phyloP scores from a whole-genome alignment of 2,797 vertebrate species.

The Notamacropus eugenii region DNA sequence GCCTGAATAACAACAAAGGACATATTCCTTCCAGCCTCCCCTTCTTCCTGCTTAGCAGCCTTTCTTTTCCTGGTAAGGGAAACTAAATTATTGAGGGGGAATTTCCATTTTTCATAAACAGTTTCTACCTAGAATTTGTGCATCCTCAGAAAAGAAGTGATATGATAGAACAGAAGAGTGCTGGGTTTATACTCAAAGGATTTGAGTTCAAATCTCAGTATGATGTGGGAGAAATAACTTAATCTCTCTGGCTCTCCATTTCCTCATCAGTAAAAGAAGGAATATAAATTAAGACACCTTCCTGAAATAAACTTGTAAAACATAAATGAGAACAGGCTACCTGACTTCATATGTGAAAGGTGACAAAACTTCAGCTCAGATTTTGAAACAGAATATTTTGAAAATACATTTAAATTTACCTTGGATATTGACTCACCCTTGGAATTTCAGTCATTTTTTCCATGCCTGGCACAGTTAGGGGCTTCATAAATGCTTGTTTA shows the following conservation, averaged over 20 bases:
- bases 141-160: too few species aligned
- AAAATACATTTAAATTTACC: not conserved
- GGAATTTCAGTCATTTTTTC: not conserved
- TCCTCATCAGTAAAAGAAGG: not conserved
- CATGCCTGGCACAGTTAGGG: too few species aligned
- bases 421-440: not conserved
- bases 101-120: too few species aligned
- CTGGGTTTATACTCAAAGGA: not conserved
- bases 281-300: not conserved
- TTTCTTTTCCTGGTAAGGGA: too few species aligned
- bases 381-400: not conserved
- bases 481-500: too few species aligned
- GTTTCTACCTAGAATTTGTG: too few species aligned
- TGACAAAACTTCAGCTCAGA: not conserved
- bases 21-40: too few species aligned
- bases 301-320: not conserved
- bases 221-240: not conserved
- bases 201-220: not conserved
- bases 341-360: not conserved
- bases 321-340: not conserved
- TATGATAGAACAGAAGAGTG: too few species aligned
- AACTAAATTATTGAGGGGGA: too few species aligned
- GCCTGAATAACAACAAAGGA: too few species aligned
- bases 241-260: not conserved
- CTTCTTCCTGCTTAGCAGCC: too few species aligned